Evolutionary conservation across 2,797 vertebrate genomes (phyloP), one percentile per base, ranked within the genome.

Genomic region (Thalassophryne amazonica): DNA sequence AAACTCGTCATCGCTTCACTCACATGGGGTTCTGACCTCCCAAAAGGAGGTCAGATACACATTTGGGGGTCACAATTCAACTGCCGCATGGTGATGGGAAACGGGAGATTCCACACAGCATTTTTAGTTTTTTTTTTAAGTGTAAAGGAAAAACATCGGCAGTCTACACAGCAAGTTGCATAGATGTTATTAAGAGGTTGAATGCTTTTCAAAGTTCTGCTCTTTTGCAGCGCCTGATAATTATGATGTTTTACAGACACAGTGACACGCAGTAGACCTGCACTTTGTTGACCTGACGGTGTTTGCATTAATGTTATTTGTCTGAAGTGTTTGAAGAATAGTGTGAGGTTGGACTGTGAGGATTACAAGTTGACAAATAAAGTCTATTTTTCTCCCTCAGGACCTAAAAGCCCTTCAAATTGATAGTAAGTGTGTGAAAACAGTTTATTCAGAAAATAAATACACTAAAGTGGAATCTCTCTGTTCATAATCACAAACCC

Each of bases 371-470:
- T 47, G 29, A 60, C 53, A 34, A 46, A 55, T 64, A n/a, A 16
- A 60, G 41, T 53, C 59, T 58, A 47, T 73, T 71, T 65, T 65
- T 58, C 62, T 46, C 34, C 30, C 29, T 35, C 35, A 13, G 39
- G 34, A 47, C 52, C 39, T 65, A 76, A 72, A 65, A 30, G 33
- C 45, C 20, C 58, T 63, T 80, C 40, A 62, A 57, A 74, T 56
- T 72, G 42, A 73, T 73, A 30, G 55, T 55, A 43, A 20, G 39
- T 23, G 35, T 38, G 32, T 67, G 56, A 73, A 74, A 80, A 67
- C 59, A 38, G 54, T 83, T 83, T 70, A 84, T 68, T 72, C 68
- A 14, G 17, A 72, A 75, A 74, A 76, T 75, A 82, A 84, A 83
- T 49, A 75, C 19, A 61, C 60, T 55, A 58, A 59, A 73, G 61